Conservation (phyloP, 1,140 invertebrate species). For the Metopolophium dirhodum region DNA sequence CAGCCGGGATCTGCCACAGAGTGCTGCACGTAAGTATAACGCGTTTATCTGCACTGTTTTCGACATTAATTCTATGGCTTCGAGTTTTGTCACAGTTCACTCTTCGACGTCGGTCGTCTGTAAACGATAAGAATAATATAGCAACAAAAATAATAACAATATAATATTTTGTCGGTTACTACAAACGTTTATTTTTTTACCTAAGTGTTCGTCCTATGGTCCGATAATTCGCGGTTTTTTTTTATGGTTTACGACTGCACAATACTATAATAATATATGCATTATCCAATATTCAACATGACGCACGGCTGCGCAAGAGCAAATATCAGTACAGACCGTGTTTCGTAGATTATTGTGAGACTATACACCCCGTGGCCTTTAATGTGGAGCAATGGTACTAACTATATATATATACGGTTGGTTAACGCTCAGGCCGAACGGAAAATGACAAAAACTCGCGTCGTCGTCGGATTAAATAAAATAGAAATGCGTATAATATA, state of each 20-base stretch:
- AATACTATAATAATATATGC: background rate
- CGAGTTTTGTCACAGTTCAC: no score
- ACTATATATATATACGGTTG: no score
- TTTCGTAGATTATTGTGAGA: background rate
- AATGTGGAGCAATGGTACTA: no score
- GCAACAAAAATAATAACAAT: background rate
- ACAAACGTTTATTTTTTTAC: background rate
- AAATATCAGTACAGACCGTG: background rate
- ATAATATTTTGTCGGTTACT: background rate
- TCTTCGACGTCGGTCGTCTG: no score
- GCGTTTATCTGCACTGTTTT: background rate
- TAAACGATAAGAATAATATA: no score
- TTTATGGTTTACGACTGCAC: background rate
- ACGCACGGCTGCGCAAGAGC: no score
- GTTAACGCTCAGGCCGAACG: background rate
- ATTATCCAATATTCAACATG: background rate
- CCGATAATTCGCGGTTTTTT: background rate
- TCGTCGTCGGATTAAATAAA: background rate
- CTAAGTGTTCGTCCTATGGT: background rate
- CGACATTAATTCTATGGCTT: background rate
- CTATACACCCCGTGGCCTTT: no score
- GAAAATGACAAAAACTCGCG: background rate
- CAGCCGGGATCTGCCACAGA: no score
- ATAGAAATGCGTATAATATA: background rate
- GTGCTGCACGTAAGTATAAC: no score